Percentiles rank a stretch among this genome's conserved stretches.
These are phyloP conservation scores for Pseudolaguvia tuberculata DNA, from an alignment of 2,113 vertebrate genomes.

Conservation along the genomic window DNA sequence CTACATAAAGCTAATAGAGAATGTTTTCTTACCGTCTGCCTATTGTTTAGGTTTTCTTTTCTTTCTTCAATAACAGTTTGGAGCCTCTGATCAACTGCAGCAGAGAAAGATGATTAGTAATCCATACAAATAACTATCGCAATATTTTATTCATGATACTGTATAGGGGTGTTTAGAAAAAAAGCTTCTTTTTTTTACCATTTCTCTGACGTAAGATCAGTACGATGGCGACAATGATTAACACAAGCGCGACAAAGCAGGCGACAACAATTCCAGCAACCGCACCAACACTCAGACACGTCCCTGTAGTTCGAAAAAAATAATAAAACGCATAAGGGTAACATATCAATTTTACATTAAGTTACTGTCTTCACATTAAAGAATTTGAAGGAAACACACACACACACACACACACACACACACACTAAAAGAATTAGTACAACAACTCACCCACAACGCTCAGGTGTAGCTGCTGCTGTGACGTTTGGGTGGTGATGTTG, in stretches of 20 bases:
- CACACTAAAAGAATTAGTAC: slow-evolving; percentile 39
- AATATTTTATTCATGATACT: too few relatives aligned
- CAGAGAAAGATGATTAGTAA: slow-evolving; percentile 26
- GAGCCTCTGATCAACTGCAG: slow-evolving; percentile 51
- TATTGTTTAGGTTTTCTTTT: slow-evolving; percentile 51
- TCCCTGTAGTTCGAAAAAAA: slow-evolving; percentile 53
- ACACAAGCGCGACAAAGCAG: slow-evolving; percentile 57
- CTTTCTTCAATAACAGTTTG: slow-evolving; percentile 33
- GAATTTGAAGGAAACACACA: slow-evolving; percentile 49
- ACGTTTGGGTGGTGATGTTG: slow-evolving; percentile 51
- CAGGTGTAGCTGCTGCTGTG: slow-evolving; percentile 54
- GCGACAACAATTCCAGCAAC: slow-evolving; percentile 72
- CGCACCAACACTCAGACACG: slow-evolving; percentile 63
- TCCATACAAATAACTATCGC: too few relatives aligned
- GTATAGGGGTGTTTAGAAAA: too few relatives aligned
- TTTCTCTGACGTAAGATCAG: slow-evolving; percentile 52
- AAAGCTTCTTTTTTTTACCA: too few relatives aligned
- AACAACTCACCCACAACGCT: slow-evolving; percentile 56
- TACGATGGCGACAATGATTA: slow-evolving; percentile 64
- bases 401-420: slow-evolving; percentile 47
- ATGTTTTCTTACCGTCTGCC: slow-evolving; percentile 53
- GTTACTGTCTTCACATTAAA: slow-evolving; percentile 40
- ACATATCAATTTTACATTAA: too few relatives aligned
- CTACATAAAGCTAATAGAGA: not conserved
- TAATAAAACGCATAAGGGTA: not conserved